Base-by-base conservation (phyloP, 53 echinoderm and acorn worm species). In the Pentamera pediparva region DNA sequence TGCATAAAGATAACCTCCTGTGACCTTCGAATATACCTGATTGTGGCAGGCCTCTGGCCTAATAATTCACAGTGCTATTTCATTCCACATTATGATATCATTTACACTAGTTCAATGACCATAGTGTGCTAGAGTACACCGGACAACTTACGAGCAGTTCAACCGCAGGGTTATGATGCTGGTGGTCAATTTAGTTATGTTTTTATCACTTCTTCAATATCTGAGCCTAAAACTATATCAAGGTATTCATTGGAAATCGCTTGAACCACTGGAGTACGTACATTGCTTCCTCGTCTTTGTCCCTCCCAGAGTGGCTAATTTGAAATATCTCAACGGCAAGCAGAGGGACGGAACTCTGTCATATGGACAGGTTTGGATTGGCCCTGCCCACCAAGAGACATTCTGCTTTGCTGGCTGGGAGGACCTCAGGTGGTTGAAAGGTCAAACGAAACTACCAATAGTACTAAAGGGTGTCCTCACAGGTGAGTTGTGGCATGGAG, bases 361-460 rank as follows among this genome's bases (percentile, higher is more conserved):
- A 62, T 10, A 37, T n/a, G 3, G 4, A 18, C 5, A 62, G 4
- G 0, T 62, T 15, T 62, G 63, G 63, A 4, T 36, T 35, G 18
- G 22, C 18, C 0, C 3, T n/a, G 63, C 63, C 1, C 35, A 62
- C 37, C 22, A 35, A 18, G 63, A 62, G n/a, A 2, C 62, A 15
- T 62, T 62, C 15, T 62, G 62, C 20, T 62, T 35, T 15, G 62
- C 62, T 0, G n/a, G 38, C 35, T 62, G 63, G 63, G 63, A 62
- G 35, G 63, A 62, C 37, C 25, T 62, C 22, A 7, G 37, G 20
- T 62, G 63, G 63, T 17, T 62, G n/a, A 37, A 62, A 62, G 25
- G 63, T 34, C 20, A 62, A 34, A 62, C 63, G 4, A 62, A 62
- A 24, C 25, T 62, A n/a, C 63, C 63, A 21, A 62, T 62, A n/a